phyloP scores from a whole-genome alignment of 30 jellyfish, hydroid and myxozoan genomes.

The Pseudorhiza aurosa region DNA sequence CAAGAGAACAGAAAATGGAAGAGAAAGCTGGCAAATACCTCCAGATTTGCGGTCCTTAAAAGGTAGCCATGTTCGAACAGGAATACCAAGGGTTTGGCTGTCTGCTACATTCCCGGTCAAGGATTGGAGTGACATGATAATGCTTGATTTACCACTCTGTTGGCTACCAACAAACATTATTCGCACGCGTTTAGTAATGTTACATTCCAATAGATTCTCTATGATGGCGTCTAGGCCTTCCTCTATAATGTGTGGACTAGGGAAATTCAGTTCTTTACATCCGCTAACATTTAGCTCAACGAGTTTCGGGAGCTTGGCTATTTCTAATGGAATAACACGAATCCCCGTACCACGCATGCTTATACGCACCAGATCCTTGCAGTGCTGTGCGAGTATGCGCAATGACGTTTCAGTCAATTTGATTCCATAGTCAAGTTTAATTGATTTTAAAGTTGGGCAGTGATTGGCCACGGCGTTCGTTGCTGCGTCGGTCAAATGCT shows the following conservation, averaged over 20 bases:
- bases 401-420: conserved; percentile 76
- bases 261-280: conserved; percentile 71
- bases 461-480: conserved; percentile 68
- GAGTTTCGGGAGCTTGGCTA: conserved; percentile 59
- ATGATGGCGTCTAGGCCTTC: conserved; percentile 70
- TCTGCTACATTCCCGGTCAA: conserved; percentile 81
- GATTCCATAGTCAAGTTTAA: conserved; percentile 78
- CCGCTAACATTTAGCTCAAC: conserved; percentile 67
- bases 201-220: conserved; percentile 66
- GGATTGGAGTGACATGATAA: conserved; percentile 73
- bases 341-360: conserved; percentile 86
- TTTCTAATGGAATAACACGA: conserved; percentile 69
- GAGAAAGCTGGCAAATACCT: no score
- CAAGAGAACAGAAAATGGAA: no score
- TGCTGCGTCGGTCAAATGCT: conserved; percentile 79
- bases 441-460: conserved; percentile 75
- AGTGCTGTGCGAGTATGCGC: conserved; percentile 68
- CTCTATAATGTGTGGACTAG: conserved; percentile 68
- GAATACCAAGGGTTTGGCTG: conserved; percentile 87
- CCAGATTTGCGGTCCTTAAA: conserved; percentile 68
- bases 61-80: conserved; percentile 94
- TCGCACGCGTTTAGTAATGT: conserved; percentile 65
- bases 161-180: conserved; percentile 85
- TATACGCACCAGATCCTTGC: conserved; percentile 68
- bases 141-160: conserved; percentile 91